phyloP scores from a whole-genome alignment of 2,797 vertebrate species.

The Danio tinwini region DNA sequence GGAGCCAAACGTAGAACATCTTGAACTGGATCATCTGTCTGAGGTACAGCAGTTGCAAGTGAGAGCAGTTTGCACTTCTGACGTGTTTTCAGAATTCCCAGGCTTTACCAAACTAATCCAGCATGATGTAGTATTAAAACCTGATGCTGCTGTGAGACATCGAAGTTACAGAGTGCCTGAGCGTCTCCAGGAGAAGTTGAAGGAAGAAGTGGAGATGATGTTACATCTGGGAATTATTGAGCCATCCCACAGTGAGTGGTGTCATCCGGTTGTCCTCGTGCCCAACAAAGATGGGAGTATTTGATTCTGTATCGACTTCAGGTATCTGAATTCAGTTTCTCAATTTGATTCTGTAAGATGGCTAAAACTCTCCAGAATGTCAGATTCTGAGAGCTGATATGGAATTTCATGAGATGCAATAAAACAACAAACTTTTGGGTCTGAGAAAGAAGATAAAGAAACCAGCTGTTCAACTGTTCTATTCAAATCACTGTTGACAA shows the following conservation, averaged over 20 bases:
- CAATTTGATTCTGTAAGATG: too few species aligned
- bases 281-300: background rate
- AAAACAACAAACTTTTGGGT: too few species aligned
- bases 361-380: too few species aligned
- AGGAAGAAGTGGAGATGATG: background rate
- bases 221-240: too few species aligned
- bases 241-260: background rate
- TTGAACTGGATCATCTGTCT: background rate
- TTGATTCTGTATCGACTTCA: constrained; percentile 1
- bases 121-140: background rate
- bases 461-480: too few species aligned
- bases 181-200: background rate
- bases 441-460: too few species aligned
- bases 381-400: too few species aligned
- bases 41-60: background rate
- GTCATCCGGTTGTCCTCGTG: background rate
- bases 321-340: background rate
- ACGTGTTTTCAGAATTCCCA: too few species aligned
- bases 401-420: too few species aligned
- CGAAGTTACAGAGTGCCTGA: background rate
- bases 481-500: too few species aligned
- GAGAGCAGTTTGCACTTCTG: background rate
- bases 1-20: background rate
- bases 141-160: background rate
- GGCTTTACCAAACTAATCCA: too few species aligned